These are phyloP conservation scores for Xestobium rufovillosum DNA, from an alignment of 2,888 invertebrate species.

Conservation along the genomic window DNA sequence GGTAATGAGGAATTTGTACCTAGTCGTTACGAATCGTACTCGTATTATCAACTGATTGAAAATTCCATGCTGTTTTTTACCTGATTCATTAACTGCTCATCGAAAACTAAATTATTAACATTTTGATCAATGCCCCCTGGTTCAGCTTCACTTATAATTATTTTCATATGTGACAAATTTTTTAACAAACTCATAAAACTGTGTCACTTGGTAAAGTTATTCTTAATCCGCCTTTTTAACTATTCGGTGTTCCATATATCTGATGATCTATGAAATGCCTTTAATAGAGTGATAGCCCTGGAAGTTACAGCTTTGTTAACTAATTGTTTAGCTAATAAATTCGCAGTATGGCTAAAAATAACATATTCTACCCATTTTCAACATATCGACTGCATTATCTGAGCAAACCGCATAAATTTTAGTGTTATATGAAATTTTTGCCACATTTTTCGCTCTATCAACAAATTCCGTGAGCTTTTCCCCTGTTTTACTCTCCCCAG, in stretches of 20 bases:
- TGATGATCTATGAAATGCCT: neutral
- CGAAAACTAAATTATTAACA: neutral
- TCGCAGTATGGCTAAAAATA: slow-evolving; percentile 24
- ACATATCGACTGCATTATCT: slow-evolving; percentile 25
- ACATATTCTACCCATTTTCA: slow-evolving; percentile 19
- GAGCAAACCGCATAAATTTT: slow-evolving; percentile 24
- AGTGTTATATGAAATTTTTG: slow-evolving; percentile 17
- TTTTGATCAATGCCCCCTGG: neutral
- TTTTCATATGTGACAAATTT: neutral
- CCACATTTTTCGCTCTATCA: slow-evolving; percentile 15
- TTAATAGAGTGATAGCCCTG: neutral
- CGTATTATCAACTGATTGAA: too few relatives aligned
- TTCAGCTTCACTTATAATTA: too few relatives aligned
- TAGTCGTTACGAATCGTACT: too few relatives aligned
- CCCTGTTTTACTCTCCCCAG: slow-evolving; percentile 7
- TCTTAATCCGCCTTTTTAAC: neutral
- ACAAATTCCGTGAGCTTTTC: slow-evolving; percentile 19
- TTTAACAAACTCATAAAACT: neutral
- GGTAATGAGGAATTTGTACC: too few relatives aligned
- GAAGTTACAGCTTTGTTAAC: slow-evolving; percentile 10
- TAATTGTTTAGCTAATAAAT: slow-evolving; percentile 23
- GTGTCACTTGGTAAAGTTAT: neutral
- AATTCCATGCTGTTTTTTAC: neutral
- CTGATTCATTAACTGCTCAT: neutral
- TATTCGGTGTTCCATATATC: neutral